Evolutionary conservation across 2,113 vertebrate genomes (phyloP), one percentile per base, ranked within the genome.

Genomic region (Origma solitaria): DNA sequence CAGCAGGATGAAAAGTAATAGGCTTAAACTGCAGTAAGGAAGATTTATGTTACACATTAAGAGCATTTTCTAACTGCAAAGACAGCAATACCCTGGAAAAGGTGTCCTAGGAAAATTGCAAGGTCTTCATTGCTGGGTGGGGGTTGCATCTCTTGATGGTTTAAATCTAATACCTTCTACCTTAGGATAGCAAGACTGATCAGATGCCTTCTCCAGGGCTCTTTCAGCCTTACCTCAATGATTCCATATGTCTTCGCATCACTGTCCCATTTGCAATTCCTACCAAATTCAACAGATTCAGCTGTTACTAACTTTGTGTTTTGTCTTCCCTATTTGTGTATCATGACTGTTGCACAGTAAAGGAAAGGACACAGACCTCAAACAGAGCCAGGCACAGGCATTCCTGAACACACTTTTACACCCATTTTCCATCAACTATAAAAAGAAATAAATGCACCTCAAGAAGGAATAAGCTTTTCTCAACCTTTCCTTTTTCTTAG

Each of bases 1-100:
- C 69, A 91, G 76, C 20, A 75, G 64, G 60, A 95, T 75, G 82
- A 95, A 92, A 92, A 94, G 56, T 88, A 90, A 84, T 82, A 91
- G 83, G 69, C 76, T 97, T 96, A 94, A 73, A 77, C 44, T 71
- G 64, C 17, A 54, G 47, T 71, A 91, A 78, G 60, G 47, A 86
- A 88, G 91, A 94, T 92, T 95, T 93, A 78, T 38, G 44, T 78
- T 92, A 60, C 47, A 86, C 27, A 78, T 88, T 75, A 86, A 92
- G 86, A 92, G 54, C 47, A 73, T 95, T 92, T 95, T 88, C 80
- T 71, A 84, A 91, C 47, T 88, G 44, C 51, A 81, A 88, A 95
- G 86, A 86, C 86, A 88, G 72, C 4, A 0, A 77, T 83, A 80
- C 38, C 76, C 60, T 81, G 82, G 51, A 86, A 97, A 94, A 92